Conservation (phyloP, 1,140 invertebrate genomes). For the Apis dorsata region DNA sequence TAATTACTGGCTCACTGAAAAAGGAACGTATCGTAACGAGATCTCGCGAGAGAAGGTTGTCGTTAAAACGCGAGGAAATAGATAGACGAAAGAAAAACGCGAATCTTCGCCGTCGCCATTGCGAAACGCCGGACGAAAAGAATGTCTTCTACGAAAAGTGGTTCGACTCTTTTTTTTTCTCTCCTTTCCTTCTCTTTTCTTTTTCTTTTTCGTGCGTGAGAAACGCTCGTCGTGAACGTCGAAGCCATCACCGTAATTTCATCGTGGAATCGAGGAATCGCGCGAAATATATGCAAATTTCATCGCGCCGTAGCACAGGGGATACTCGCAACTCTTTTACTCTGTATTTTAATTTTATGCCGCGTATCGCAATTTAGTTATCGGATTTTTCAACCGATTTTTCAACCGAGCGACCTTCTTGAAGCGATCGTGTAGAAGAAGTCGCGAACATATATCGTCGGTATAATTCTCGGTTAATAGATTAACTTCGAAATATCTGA, state of each 20-base stretch:
- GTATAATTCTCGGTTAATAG: neutral
- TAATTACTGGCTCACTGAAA: slow-evolving; percentile 13
- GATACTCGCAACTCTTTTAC: neutral
- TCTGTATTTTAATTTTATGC: slow-evolving; percentile 31
- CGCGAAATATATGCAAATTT: slow-evolving; percentile 45
- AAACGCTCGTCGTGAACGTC: neutral
- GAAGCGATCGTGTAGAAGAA: neutral
- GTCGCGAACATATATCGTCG: neutral
- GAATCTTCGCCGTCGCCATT: neutral
- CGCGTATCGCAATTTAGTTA: neutral
- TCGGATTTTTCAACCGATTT: slow-evolving; percentile 19
- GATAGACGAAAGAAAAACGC: neutral
- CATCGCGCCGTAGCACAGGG: neutral
- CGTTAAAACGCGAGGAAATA: neutral
- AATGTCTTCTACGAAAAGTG: slow-evolving; percentile 6
- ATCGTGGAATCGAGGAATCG: neutral
- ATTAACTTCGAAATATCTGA: neutral
- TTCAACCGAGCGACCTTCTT: neutral
- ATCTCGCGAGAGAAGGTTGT: neutral
- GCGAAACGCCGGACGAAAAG: neutral
- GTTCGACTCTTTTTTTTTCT: neutral
- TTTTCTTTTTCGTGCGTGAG: neutral
- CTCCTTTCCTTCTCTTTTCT: too few species aligned
- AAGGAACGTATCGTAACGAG: slow-evolving; percentile 6
- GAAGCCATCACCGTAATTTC: slow-evolving; percentile 17